These are phyloP conservation scores for Bombus sibiricus DNA, from an alignment of 1,140 invertebrate species.

Conservation along the genomic window DNA sequence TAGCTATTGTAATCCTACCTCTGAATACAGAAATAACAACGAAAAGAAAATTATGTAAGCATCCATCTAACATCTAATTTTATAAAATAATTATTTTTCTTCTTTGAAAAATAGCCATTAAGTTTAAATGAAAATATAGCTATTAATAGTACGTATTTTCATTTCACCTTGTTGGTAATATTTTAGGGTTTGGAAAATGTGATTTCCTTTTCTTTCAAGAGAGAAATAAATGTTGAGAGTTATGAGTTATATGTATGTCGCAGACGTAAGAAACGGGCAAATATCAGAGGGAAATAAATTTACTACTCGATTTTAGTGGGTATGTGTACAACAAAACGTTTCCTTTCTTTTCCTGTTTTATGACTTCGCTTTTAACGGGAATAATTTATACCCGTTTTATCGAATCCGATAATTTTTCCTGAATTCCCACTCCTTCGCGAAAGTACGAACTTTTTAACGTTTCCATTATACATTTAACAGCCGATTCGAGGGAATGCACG, in stretches of 20 bases:
- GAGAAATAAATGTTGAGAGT: conserved; percentile 1
- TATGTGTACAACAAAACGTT: conserved; percentile 8
- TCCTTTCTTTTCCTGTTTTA: neutral
- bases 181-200: neutral
- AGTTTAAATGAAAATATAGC: neutral
- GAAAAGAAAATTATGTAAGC: no score
- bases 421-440: neutral
- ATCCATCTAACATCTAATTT: fast-evolving
- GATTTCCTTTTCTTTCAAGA: neutral
- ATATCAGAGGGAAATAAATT: conserved; percentile 9
- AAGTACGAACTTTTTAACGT: conserved; percentile 13
- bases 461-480: neutral
- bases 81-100: neutral
- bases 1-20: no score
- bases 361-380: conserved; percentile 23
- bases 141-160: neutral
- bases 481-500: neutral
- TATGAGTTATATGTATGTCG: neutral
- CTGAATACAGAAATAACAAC: no score
- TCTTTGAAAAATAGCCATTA: no score
- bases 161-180: neutral
- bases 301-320: conserved; percentile 12
- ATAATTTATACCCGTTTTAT: conserved; percentile 27
- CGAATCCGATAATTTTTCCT: conserved; percentile 4
- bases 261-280: neutral